These are phyloP conservation scores for Melanotaenia trifasciata DNA, from an alignment of 2,797 vertebrate genomes.

Conservation along the genomic window DNA sequence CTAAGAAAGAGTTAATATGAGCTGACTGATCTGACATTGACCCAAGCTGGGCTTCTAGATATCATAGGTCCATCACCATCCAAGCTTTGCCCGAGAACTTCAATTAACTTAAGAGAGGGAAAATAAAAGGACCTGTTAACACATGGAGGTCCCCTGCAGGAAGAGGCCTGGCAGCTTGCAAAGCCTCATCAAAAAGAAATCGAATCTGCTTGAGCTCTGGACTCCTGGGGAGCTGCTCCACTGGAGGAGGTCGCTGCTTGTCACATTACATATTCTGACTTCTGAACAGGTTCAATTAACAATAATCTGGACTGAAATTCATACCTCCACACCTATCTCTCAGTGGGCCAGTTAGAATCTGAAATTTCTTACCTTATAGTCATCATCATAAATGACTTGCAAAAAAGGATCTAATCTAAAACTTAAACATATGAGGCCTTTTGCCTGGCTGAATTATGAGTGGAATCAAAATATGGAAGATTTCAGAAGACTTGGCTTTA, in stretches of 20 bases:
- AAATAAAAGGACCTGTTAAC: conserved; percentile 70
- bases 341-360: conserved; percentile 35
- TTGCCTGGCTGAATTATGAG: conserved; percentile 1
- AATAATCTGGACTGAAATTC: conserved; percentile 68
- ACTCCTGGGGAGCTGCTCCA: conserved; percentile 62
- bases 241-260: conserved; percentile 21
- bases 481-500: background rate
- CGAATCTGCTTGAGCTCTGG: conserved; percentile 48
- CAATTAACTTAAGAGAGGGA: conserved; percentile 73
- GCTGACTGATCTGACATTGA: conserved; percentile 2
- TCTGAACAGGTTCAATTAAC: conserved; percentile 69
- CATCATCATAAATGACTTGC: conserved; percentile 31
- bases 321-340: conserved; percentile 37
- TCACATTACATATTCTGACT: conserved; percentile 66
- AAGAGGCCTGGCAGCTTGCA: conserved; percentile 43
- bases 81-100: conserved; percentile 55
- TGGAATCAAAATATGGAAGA: background rate
- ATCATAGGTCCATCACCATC: conserved; percentile 50
- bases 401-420: conserved; percentile 28
- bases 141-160: conserved; percentile 61
- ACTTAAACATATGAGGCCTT: conserved; percentile 5
- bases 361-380: conserved; percentile 19
- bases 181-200: conserved; percentile 73
- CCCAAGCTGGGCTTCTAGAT: conserved; percentile 37
- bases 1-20: conserved; percentile 1